Evolutionary conservation across 2,113 vertebrate species (phyloP).

Genomic region (Ammospiza caudacuta): DNA sequence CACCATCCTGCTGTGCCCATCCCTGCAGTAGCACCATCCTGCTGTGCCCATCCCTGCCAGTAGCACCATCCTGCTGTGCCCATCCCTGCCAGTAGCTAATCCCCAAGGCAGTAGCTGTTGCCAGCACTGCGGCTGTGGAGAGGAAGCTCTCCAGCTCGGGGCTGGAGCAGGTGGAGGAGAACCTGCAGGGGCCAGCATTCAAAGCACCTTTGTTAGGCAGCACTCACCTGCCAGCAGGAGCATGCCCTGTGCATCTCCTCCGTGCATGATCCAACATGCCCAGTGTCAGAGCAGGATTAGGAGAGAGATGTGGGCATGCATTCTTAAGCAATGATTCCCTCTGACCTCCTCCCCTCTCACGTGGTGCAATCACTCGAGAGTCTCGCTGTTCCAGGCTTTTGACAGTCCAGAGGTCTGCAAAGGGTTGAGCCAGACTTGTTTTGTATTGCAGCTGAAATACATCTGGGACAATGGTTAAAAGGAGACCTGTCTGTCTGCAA

Average conservation of each 20-base stretch:
- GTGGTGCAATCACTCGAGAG: not conserved
- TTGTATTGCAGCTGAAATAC: not conserved
- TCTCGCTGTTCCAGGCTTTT: not conserved
- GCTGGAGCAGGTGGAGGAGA: constrained; percentile 35
- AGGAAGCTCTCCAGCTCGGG: not conserved
- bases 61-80: accelerated
- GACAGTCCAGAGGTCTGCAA: constrained; percentile 26
- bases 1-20: accelerated
- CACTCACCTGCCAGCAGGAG: not conserved
- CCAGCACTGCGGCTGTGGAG: not conserved
- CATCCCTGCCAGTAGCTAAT: not conserved
- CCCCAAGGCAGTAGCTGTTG: not conserved
- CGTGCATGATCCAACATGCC: not conserved
- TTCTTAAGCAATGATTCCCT: constrained; percentile 25
- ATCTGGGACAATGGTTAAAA: not conserved
- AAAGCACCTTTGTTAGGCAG: not conserved
- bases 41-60: not conserved
- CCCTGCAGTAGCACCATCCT: not conserved
- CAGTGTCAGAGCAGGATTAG: not conserved
- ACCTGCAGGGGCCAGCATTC: not conserved
- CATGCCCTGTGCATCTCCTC: not conserved
- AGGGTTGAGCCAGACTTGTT: not conserved
- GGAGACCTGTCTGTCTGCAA: not conserved
- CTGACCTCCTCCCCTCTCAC: not conserved
- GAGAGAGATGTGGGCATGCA: constrained; percentile 6